Conservation (phyloP, 2,113 vertebrate species). For the Phasianus colchicus region DNA sequence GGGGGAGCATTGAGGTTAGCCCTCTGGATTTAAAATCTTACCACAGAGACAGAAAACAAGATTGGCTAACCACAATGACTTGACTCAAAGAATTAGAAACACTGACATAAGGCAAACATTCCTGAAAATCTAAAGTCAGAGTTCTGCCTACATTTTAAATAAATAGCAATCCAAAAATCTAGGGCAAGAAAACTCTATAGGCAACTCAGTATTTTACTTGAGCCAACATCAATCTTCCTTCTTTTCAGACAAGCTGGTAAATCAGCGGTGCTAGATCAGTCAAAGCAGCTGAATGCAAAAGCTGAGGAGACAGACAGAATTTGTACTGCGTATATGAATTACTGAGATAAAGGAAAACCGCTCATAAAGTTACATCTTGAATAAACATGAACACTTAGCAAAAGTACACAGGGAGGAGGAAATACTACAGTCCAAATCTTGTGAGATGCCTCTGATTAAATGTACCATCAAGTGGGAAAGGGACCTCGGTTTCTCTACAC, state of each 20-base stretch:
- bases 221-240: conserved; percentile 31
- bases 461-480: background rate
- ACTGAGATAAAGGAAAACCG: conserved; percentile 33
- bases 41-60: conserved; percentile 64
- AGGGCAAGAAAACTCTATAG: conserved; percentile 34
- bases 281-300: conserved; percentile 33
- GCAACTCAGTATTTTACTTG: conserved; percentile 34
- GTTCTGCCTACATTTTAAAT: conserved; percentile 9
- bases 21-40: conserved; percentile 58
- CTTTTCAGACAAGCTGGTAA: background rate
- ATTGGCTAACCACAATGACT: conserved; percentile 68
- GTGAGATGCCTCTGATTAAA: conserved; percentile 3
- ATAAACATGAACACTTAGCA: background rate
- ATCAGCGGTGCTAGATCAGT: background rate
- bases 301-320: conserved; percentile 3
- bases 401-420: background rate
- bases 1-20: conserved; percentile 59
- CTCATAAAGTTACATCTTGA: conserved; percentile 27
- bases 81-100: conserved; percentile 45
- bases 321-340: background rate
- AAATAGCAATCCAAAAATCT: conserved; percentile 13
- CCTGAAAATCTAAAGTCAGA: conserved; percentile 49
- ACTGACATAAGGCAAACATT: conserved; percentile 28
- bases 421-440: background rate
- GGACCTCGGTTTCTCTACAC: background rate